phyloP scores from a whole-genome alignment of 2,797 vertebrate genomes.

The Macropus fuliginosus region DNA sequence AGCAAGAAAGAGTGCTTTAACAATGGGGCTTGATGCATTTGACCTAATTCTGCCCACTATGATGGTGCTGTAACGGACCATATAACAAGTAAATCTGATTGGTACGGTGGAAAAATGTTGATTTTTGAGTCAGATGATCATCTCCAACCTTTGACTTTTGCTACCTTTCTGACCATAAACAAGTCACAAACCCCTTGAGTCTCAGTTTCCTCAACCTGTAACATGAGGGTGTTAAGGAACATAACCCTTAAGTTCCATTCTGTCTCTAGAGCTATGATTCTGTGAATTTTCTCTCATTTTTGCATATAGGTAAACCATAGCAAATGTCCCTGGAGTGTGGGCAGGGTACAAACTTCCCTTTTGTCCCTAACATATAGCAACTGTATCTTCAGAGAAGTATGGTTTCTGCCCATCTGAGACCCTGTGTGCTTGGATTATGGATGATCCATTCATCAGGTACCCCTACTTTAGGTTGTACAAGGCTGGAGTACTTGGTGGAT shows the following conservation, averaged over 20 bases:
- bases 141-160: neutral
- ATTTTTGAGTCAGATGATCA: neutral
- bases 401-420: neutral
- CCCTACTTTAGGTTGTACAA: neutral
- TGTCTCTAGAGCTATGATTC: neutral
- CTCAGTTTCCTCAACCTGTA: neutral
- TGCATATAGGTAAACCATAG: too few relatives aligned
- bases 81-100: neutral
- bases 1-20: neutral
- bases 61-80: neutral
- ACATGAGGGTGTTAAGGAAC: neutral
- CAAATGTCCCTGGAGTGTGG: neutral
- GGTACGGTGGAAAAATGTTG: neutral
- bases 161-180: neutral
- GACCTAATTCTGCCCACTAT: neutral
- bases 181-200: neutral
- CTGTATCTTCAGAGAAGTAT: neutral
- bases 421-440: neutral
- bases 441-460: neutral
- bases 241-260: neutral
- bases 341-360: neutral
- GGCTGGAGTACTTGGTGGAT: neutral
- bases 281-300: neutral
- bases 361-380: neutral
- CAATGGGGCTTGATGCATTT: neutral